Evolutionary conservation across 2,888 invertebrate species (phyloP).

Genomic region (Cephonodes hylas): DNA sequence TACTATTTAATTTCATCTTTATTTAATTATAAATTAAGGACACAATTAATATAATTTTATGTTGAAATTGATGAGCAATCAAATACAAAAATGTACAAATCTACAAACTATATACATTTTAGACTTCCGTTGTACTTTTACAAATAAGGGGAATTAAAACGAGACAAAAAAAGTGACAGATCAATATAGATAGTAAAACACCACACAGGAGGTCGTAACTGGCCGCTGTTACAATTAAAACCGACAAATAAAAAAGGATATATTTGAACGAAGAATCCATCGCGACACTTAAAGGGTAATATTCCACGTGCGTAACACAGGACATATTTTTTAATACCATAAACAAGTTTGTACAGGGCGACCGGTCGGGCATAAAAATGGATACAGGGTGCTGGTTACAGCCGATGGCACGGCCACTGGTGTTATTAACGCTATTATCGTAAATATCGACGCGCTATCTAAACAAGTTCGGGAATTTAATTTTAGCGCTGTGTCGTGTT

Average conservation of each 20-base stretch:
- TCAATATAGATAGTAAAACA: too few relatives aligned
- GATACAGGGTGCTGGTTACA: conserved; percentile 33
- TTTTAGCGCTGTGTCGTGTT: background rate
- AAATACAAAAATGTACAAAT: too few relatives aligned
- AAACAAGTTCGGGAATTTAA: conserved; percentile 46
- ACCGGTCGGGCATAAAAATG: conserved; percentile 42
- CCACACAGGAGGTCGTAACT: too few relatives aligned
- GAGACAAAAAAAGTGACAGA: too few relatives aligned
- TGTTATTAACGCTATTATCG: conserved; percentile 53
- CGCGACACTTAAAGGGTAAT: background rate
- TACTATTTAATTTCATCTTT: too few relatives aligned
- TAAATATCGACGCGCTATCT: conserved; percentile 58
- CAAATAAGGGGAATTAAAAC: too few relatives aligned
- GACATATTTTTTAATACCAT: background rate
- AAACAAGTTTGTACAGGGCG: conserved; percentile 42
- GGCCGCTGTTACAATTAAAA: too few relatives aligned
- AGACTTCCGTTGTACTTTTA: too few relatives aligned
- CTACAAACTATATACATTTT: too few relatives aligned
- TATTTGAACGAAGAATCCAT: background rate
- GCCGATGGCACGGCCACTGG: conserved; percentile 30
- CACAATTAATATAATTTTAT: too few relatives aligned
- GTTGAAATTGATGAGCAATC: too few relatives aligned
- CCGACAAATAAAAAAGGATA: background rate
- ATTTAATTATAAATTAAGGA: too few relatives aligned
- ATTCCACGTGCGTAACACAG: background rate